A percentile compares a stretch with the other conserved stretches of the same genome.
These are phyloP conservation scores for Machaerirhynchus nigripectus DNA, from an alignment of 2,113 vertebrate genomes.

Conservation along the genomic window DNA sequence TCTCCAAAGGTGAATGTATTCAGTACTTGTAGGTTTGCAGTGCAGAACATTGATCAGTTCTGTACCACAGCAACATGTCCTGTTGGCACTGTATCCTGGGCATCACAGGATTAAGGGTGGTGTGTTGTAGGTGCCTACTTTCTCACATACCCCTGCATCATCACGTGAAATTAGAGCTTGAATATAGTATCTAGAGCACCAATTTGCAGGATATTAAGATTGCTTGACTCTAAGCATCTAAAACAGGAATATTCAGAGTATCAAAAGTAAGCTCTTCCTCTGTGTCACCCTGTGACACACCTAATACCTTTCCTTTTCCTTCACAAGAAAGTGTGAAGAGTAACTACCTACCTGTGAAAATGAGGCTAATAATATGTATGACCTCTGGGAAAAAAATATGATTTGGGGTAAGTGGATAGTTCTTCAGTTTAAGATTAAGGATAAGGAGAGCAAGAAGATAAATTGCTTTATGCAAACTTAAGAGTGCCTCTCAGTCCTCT, in stretches of 20 bases:
- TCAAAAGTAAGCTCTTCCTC: not conserved
- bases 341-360: not conserved
- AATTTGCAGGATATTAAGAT: not conserved
- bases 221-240: not conserved
- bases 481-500: not conserved
- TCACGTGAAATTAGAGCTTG: not conserved
- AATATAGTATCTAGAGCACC: not conserved
- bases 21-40: not conserved
- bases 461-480: conserved; percentile 10
- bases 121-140: not conserved
- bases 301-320: not conserved
- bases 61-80: not conserved
- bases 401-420: not conserved
- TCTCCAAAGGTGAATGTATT: not conserved
- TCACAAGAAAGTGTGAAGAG: not conserved
- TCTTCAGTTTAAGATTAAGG: not conserved
- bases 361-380: not conserved
- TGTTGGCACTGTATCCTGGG: not conserved
- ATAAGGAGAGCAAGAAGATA: not conserved
- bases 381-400: not conserved
- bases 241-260: not conserved
- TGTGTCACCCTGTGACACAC: not conserved
- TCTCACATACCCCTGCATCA: not conserved
- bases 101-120: not conserved
- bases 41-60: not conserved